These are phyloP conservation scores for Leptestheria dahalacensis DNA, from an alignment of 1,140 invertebrate genomes.

Conservation along the genomic window DNA sequence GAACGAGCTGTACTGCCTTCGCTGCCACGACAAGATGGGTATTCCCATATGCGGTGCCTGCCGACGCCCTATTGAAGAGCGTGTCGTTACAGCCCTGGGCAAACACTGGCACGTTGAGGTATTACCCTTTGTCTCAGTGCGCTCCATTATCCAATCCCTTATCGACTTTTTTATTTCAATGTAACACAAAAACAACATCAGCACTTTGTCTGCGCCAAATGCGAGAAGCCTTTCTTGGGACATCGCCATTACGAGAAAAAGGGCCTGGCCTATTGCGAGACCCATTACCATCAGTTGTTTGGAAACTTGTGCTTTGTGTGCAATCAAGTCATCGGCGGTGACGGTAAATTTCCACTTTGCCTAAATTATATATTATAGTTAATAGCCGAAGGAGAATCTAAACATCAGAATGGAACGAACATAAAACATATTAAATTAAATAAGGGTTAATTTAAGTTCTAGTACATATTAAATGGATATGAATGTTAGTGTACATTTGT, in stretches of 20 bases:
- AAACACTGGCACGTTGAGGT: conserved; percentile 99
- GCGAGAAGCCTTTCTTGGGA: conserved; percentile 97
- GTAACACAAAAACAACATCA: too few relatives aligned
- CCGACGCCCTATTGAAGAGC: conserved; percentile 86
- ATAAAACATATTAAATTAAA: too few relatives aligned
- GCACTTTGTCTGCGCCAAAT: conserved; percentile 99
- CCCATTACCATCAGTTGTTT: conserved; percentile 97
- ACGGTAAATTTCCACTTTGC: conserved; percentile 58
- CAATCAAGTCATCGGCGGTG: conserved; percentile 93
- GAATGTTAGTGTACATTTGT: too few relatives aligned
- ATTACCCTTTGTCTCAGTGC: conserved; percentile 11
- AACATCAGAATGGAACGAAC: too few relatives aligned
- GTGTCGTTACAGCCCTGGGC: conserved; percentile 90
- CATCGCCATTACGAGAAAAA: conserved; percentile 98
- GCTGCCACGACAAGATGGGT: conserved; percentile 99
- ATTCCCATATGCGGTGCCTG: conserved; percentile 94
- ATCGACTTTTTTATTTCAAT: conserved; percentile 15
- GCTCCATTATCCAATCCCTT: too few relatives aligned
- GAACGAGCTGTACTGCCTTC: conserved; percentile 91
- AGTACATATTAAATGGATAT: too few relatives aligned
- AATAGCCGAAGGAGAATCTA: too few relatives aligned
- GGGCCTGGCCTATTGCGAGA: conserved; percentile 96
- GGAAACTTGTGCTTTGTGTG: conserved; percentile 97
- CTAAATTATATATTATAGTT: too few relatives aligned
- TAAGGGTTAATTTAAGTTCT: too few relatives aligned